These are phyloP conservation scores for Trichosurus vulpecula DNA, from an alignment of 2,797 vertebrate genomes.

Conservation along the genomic window DNA sequence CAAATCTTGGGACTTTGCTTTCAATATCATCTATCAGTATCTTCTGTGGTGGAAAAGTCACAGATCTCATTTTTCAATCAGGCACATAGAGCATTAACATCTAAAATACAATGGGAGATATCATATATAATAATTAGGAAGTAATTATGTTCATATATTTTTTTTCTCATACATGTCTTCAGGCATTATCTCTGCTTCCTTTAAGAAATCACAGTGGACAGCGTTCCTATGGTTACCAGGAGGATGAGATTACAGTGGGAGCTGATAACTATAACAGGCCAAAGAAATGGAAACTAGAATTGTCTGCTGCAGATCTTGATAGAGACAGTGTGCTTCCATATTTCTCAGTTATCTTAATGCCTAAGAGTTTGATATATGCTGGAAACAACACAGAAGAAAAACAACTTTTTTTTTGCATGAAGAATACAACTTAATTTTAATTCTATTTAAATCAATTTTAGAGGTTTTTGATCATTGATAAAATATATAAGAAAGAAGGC, in stretches of 20 bases:
- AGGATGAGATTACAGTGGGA: constrained; percentile 61
- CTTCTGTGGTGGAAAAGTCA: constrained; percentile 78
- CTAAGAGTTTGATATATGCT: constrained; percentile 62
- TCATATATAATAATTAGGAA: constrained; percentile 78
- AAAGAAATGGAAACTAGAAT: constrained; percentile 65
- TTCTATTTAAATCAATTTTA: constrained; percentile 66
- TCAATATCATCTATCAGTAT: constrained; percentile 75
- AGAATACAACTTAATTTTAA: constrained; percentile 69
- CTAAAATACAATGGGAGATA: constrained; percentile 75
- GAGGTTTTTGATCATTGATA: constrained; percentile 56
- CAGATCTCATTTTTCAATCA: constrained; percentile 78
- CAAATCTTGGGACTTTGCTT: constrained; percentile 62
- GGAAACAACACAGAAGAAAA: constrained; percentile 67
- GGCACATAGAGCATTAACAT: constrained; percentile 73
- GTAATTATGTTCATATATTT: constrained; percentile 77
- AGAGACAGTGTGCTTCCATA: constrained; percentile 62
- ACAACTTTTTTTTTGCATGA: constrained; percentile 56
- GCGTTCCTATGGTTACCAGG: constrained; percentile 83
- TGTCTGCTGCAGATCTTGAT: constrained; percentile 38
- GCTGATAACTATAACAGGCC: constrained; percentile 69
- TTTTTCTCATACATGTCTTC: constrained; percentile 78
- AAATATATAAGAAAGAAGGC: constrained; percentile 62
- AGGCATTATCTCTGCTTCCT: constrained; percentile 71
- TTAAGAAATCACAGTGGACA: constrained; percentile 77
- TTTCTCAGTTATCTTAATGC: constrained; percentile 63